Evolutionary conservation across 2,113 vertebrate genomes (phyloP).

Genomic region (Myiozetetes cayanensis): DNA sequence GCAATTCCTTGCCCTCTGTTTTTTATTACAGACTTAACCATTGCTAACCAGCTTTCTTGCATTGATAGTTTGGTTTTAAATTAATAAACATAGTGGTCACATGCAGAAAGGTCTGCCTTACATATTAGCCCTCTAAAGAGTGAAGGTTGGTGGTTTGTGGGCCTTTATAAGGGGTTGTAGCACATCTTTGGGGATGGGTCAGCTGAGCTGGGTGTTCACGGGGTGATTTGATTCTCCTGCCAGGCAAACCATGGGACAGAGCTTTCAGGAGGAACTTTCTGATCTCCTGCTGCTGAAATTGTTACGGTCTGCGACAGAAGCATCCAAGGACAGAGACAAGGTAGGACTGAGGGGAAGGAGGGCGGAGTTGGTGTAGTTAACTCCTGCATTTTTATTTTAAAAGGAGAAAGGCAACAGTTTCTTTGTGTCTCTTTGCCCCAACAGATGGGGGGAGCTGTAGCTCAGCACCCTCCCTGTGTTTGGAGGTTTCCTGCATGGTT

Average conservation of each 20-base stretch:
- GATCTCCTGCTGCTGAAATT: conserved; percentile 91
- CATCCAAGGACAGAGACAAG: conserved; percentile 92
- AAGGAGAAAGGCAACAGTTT: background rate
- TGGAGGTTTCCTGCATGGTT: background rate
- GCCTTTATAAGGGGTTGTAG: background rate
- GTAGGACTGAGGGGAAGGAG: conserved; percentile 49
- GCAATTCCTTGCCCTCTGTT: conserved; percentile 51
- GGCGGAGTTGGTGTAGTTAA: background rate
- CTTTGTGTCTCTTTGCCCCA: background rate
- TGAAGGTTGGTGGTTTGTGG: conserved; percentile 25
- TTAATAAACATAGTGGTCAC: conserved; percentile 64
- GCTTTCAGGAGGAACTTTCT: conserved; percentile 92
- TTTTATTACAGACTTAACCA: conserved; percentile 49
- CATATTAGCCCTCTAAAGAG: conserved; percentile 40
- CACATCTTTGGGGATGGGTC: background rate
- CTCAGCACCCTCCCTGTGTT: background rate
- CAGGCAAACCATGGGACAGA: conserved; percentile 85
- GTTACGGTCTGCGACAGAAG: conserved; percentile 85
- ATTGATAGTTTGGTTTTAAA: conserved; percentile 65
- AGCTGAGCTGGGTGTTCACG: background rate
- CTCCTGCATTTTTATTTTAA: background rate
- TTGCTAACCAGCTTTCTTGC: conserved; percentile 52
- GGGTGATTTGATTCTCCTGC: background rate
- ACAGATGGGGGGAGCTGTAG: background rate
- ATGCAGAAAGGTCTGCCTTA: conserved; percentile 56